Evolutionary conservation across 2,888 invertebrate genomes (phyloP).

Genomic region (Phania funesta): DNA sequence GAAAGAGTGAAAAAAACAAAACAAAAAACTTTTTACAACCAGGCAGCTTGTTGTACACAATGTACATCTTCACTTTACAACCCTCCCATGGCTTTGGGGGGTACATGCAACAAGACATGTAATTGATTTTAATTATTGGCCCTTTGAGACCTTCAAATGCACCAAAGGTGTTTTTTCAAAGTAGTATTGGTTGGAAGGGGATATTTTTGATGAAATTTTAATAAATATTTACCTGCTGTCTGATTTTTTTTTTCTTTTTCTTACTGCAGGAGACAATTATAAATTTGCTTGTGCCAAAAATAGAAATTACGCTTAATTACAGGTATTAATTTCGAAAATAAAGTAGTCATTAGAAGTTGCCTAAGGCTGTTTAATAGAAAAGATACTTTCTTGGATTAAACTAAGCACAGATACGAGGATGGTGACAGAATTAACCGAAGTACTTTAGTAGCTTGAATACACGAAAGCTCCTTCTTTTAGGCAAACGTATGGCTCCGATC

Average conservation of each 20-base stretch:
- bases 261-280: neutral
- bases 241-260: neutral
- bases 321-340: neutral
- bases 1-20: neutral
- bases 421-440: too few relatives aligned
- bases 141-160: neutral
- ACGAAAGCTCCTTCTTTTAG: too few relatives aligned
- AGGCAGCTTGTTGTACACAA: constrained; percentile 30
- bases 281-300: neutral
- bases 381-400: too few relatives aligned
- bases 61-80: constrained; percentile 41
- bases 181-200: neutral
- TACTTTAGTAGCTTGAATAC: too few relatives aligned
- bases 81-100: constrained; percentile 50
- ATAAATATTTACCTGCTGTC: neutral
- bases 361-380: neutral
- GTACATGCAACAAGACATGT: constrained; percentile 62
- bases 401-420: too few relatives aligned
- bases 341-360: neutral
- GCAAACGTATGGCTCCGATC: too few relatives aligned
- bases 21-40: neutral
- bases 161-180: neutral
- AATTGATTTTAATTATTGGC: constrained; percentile 65
- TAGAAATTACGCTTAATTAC: neutral
- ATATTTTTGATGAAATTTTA: too few relatives aligned